These are phyloP conservation scores for Zaprionus tsacasi DNA, from an alignment of 1,140 invertebrate genomes.

Conservation along the genomic window DNA sequence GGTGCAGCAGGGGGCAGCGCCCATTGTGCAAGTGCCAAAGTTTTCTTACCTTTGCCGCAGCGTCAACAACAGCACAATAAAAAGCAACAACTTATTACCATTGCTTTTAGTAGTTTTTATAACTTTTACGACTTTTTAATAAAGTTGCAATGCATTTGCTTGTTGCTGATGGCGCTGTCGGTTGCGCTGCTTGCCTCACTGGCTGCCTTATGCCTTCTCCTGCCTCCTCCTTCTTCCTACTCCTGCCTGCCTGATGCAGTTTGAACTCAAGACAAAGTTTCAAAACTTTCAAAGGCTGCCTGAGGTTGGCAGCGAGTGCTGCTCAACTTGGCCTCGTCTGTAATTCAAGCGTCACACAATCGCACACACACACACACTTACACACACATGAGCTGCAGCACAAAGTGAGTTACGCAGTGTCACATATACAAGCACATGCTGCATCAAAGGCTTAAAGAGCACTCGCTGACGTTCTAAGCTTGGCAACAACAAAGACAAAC, in stretches of 20 bases:
- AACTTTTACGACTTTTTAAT: constrained; percentile 83
- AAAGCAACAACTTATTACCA: constrained; percentile 79
- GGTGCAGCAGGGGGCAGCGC: too few species aligned
- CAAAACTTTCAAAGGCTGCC: constrained; percentile 32
- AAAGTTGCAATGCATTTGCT: constrained; percentile 80
- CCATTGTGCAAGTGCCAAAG: constrained; percentile 16
- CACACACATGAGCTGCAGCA: constrained; percentile 10
- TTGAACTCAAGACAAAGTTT: constrained; percentile 73
- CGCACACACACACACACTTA: not conserved
- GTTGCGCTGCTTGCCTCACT: not conserved
- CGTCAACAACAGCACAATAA: constrained; percentile 45
- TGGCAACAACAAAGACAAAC: constrained; percentile 50
- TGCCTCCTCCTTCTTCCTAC: not conserved
- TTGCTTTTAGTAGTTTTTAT: constrained; percentile 82
- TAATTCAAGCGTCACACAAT: constrained; percentile 58
- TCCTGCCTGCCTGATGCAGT: constrained; percentile 25
- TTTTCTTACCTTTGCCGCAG: constrained; percentile 33
- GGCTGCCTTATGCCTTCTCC: constrained; percentile 4
- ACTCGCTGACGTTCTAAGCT: constrained; percentile 66
- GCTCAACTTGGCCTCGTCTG: constrained; percentile 47
- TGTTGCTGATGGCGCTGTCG: constrained; percentile 45
- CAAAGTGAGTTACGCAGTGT: constrained; percentile 67
- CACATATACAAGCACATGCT: constrained; percentile 59
- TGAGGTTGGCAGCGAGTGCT: constrained; percentile 32
- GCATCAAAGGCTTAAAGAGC: constrained; percentile 66